Evolutionary conservation across 2,888 invertebrate species (phyloP).

Genomic region (Sisyra nigra): DNA sequence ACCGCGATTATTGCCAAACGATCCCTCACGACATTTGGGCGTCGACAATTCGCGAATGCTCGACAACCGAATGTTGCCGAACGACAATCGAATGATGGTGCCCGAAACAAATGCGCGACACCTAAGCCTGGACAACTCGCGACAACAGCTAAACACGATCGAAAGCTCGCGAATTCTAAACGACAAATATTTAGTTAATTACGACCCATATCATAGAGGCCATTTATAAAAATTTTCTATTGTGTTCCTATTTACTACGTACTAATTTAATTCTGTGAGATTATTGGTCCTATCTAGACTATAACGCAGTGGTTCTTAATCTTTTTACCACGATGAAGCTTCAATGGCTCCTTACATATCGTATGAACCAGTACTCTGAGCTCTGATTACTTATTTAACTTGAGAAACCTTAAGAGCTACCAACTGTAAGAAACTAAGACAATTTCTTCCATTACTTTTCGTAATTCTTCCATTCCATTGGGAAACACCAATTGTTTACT

Average conservation of each 20-base stretch:
- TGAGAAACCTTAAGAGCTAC: too few relatives aligned
- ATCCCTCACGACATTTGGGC: background rate
- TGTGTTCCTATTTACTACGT: background rate
- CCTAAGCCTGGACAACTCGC: conserved; percentile 17
- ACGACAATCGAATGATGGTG: conserved; percentile 21
- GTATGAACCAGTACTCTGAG: too few relatives aligned
- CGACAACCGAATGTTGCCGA: conserved; percentile 18
- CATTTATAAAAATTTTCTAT: conserved; percentile 19
- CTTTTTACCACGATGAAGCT: too few relatives aligned
- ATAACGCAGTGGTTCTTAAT: too few relatives aligned
- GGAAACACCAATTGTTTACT: too few relatives aligned
- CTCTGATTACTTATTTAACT: too few relatives aligned
- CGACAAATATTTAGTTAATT: conserved; percentile 27
- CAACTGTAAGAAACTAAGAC: too few relatives aligned
- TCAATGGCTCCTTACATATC: too few relatives aligned
- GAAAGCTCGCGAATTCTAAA: conserved; percentile 22
- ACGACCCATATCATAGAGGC: conserved; percentile 27
- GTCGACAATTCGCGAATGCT: conserved; percentile 18
- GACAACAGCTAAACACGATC: conserved; percentile 16
- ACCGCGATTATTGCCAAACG: conserved; percentile 2
- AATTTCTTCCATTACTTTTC: too few relatives aligned
- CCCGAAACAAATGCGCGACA: conserved; percentile 22
- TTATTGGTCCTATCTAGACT: too few relatives aligned
- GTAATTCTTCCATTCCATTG: too few relatives aligned
- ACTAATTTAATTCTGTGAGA: too few relatives aligned